A percentile compares a stretch with the other conserved stretches of the same genome.
phyloP scores from a whole-genome alignment of 1,140 invertebrate genomes.

The Pogonomyrmex californicus region DNA sequence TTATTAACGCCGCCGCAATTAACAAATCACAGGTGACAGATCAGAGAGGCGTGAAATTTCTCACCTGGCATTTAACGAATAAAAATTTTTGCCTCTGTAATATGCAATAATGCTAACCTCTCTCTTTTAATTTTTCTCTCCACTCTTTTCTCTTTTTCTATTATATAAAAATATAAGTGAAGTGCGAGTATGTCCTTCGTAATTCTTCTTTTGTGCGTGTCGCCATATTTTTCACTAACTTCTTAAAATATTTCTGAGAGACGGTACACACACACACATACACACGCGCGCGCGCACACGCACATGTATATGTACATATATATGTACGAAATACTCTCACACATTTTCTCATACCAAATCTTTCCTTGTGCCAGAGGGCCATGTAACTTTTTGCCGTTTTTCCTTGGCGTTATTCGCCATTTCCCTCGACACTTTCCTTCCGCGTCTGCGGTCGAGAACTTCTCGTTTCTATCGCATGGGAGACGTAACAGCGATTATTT shows the following conservation, averaged over 20 bases:
- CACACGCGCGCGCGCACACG: no score
- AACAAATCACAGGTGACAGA: constrained; percentile 22
- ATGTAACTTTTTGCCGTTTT: constrained; percentile 48
- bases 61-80: background rate
- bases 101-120: constrained; percentile 7
- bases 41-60: background rate
- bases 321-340: no score
- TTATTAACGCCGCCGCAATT: constrained; percentile 39
- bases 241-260: constrained; percentile 25
- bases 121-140: background rate
- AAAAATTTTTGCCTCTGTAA: background rate
- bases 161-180: background rate
- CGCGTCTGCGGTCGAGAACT: constrained; percentile 2
- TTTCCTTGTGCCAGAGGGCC: constrained; percentile 36
- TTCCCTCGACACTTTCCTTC: constrained; percentile 29
- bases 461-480: constrained; percentile 14
- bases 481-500: constrained; percentile 8
- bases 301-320: no score
- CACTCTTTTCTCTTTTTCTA: background rate
- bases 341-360: constrained; percentile 37
- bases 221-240: background rate
- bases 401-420: constrained; percentile 32
- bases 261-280: background rate
- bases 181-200: background rate
- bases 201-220: background rate